Evolutionary conservation across 92 coral and sea anemone genomes (phyloP).

Genomic region (Anthopleura xanthogrammica): DNA sequence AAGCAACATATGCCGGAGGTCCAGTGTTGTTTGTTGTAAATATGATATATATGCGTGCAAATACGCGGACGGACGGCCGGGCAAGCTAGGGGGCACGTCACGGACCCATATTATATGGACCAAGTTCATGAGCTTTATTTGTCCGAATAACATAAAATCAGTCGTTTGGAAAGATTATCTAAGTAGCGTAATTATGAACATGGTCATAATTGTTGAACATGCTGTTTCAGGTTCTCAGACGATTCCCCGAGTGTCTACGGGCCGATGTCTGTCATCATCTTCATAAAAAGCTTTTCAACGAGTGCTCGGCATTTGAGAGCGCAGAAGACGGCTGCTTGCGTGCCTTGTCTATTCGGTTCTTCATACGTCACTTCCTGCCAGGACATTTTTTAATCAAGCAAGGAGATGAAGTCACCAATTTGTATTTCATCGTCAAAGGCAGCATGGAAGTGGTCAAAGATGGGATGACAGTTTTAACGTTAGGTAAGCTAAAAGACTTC

Average conservation of each 20-base stretch:
- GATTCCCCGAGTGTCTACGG: constrained; percentile 90
- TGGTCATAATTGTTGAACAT: too few species aligned
- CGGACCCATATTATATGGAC: too few species aligned
- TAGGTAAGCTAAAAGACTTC: constrained; percentile 52
- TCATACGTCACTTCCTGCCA: constrained; percentile 80
- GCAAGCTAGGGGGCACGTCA: too few species aligned
- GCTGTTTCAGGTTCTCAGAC: constrained; percentile 63
- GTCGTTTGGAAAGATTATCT: too few species aligned
- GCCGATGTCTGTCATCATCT: constrained; percentile 91
- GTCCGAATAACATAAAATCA: too few species aligned
- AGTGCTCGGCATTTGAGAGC: constrained; percentile 74
- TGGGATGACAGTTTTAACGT: constrained; percentile 62
- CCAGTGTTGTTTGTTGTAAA: too few species aligned
- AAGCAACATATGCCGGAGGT: too few species aligned
- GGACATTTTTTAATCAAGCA: constrained; percentile 90
- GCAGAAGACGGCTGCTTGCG: constrained; percentile 91
- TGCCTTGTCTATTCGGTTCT: constrained; percentile 84
- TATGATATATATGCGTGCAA: too few species aligned
- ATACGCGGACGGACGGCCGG: too few species aligned
- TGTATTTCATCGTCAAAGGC: constrained; percentile 89
- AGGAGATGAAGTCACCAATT: constrained; percentile 87
- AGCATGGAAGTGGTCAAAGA: constrained; percentile 76
- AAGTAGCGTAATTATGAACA: too few species aligned
- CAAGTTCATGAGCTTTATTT: too few species aligned
- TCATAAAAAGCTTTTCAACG: constrained; percentile 72